Conservation (phyloP, 2,888 invertebrate species). For the Synanthedon tipuliformis region DNA sequence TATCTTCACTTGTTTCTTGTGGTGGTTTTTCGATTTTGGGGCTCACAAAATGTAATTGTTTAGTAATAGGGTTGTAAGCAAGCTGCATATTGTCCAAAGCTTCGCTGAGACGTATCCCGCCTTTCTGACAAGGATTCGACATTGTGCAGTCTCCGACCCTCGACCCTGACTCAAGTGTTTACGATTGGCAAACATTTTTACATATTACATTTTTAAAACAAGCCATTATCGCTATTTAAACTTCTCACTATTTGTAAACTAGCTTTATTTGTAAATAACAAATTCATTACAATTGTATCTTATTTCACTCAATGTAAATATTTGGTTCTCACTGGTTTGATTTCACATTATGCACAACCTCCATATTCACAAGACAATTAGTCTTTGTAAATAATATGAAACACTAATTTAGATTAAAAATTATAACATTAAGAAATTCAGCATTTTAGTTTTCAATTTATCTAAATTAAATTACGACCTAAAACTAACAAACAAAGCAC, state of each 20-base stretch:
- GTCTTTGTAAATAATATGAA: neutral
- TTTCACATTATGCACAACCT: neutral
- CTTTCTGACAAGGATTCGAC: constrained; percentile 59
- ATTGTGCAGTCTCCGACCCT: constrained; percentile 27
- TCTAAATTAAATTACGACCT: constrained; percentile 10
- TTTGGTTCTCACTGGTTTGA: neutral
- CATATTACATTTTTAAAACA: constrained; percentile 14
- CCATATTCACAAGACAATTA: neutral
- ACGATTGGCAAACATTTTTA: constrained; percentile 37
- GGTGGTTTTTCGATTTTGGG: constrained; percentile 42
- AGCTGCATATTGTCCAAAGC: constrained; percentile 80
- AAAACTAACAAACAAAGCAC: constrained; percentile 31
- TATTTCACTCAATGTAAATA: neutral
- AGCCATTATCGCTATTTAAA: constrained; percentile 22
- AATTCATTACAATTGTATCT: neutral
- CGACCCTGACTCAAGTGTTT: constrained; percentile 9
- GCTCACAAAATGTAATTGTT: constrained; percentile 75
- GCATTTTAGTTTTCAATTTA: neutral
- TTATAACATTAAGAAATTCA: neutral
- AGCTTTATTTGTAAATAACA: constrained; percentile 11
- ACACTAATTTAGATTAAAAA: neutral
- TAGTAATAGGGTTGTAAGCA: constrained; percentile 80
- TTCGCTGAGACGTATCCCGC: constrained; percentile 74
- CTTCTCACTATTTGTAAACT: constrained; percentile 3
- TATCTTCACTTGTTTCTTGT: constrained; percentile 40